Evolutionary conservation across 2,888 invertebrate species (phyloP), one percentile per base, ranked within the genome.

Genomic region (Eledona agricola): DNA sequence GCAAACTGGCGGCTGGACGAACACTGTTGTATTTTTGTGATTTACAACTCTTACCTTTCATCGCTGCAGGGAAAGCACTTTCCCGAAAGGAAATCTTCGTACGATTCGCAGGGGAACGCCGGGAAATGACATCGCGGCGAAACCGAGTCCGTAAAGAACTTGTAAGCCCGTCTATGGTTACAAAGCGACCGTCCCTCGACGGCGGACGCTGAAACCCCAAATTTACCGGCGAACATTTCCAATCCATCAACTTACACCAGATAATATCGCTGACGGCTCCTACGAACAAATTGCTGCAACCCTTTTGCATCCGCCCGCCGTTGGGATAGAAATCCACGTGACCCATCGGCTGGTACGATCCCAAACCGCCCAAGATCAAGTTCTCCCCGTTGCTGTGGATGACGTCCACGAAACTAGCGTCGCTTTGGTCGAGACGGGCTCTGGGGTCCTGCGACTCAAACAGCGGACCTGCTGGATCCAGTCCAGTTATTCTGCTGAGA

Each of bases 321-420:
- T 95, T 95, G 0, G 93, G 93, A 74, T 93, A 93, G 71, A 91
- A 93, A 74, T 92, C 94, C 0, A 94, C 93, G 71, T 94, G 90
- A 0, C 95, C 95, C 82, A 95, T 88, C 0, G 93, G 90, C 72
- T 94, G 93, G 78, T 93, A 94, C 0, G 93, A 91, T 2, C 77
- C 77, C 11, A 92, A 77, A 0, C 95, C 95, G 1, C 94, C 94
- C 55, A 93, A 79, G 52, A 95, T 88, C n/a, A 95, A 79, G 57
- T 92, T 93, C 73, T 95, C 94, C 0, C 94, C 95, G 72, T 95
- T 95, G 38, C 93, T 93, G 74, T 95, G 95, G 58, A 95, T 93
- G 1, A 95, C 94, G 72, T 95, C 94, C 1, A 95, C 94, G 71
- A 93, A 94, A 47, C 84, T 83, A 0, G 95, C 95, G 72, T 95